phyloP scores from a whole-genome alignment of 2,888 invertebrate genomes.

The Calameuta filiformis region DNA sequence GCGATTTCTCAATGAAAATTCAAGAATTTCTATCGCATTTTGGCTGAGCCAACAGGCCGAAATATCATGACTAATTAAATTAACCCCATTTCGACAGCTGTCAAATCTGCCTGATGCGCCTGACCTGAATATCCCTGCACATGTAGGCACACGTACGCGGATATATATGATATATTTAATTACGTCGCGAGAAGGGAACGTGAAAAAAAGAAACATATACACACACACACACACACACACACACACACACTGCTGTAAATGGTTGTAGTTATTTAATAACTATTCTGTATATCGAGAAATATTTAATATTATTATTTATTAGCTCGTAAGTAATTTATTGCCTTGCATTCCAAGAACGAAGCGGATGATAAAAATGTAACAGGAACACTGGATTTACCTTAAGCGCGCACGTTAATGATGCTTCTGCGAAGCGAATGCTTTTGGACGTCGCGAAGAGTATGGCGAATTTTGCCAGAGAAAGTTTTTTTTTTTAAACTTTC shows the following conservation, averaged over 20 bases:
- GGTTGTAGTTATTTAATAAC: conserved; percentile 60
- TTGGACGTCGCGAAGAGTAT: not conserved
- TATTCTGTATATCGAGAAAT: conserved; percentile 55
- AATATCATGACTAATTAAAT: not conserved
- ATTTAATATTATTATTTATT: conserved; percentile 58
- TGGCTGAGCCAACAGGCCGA: not conserved
- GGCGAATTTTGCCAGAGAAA: not conserved
- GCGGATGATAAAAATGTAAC: not conserved
- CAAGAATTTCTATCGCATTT: not conserved
- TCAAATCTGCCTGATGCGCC: not conserved
- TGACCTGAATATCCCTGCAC: not conserved
- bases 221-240: conserved; percentile 43
- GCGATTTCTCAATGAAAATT: not conserved
- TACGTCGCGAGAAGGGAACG: conserved; percentile 27
- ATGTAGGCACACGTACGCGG: conserved; percentile 31
- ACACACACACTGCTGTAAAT: conserved; percentile 55
- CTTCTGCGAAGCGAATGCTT: conserved; percentile 12
- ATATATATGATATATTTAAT: conserved; percentile 60
- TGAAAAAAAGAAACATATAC: conserved; percentile 34
- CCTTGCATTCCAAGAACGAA: conserved; percentile 59
- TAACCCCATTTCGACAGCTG: not conserved
- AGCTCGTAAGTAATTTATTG: conserved; percentile 62
- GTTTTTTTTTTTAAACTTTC: not conserved
- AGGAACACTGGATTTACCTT: conserved; percentile 14
- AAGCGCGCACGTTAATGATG: conserved; percentile 22